These are phyloP conservation scores for Ormyrus labotus DNA, from an alignment of 2,888 invertebrate species.

Conservation along the genomic window DNA sequence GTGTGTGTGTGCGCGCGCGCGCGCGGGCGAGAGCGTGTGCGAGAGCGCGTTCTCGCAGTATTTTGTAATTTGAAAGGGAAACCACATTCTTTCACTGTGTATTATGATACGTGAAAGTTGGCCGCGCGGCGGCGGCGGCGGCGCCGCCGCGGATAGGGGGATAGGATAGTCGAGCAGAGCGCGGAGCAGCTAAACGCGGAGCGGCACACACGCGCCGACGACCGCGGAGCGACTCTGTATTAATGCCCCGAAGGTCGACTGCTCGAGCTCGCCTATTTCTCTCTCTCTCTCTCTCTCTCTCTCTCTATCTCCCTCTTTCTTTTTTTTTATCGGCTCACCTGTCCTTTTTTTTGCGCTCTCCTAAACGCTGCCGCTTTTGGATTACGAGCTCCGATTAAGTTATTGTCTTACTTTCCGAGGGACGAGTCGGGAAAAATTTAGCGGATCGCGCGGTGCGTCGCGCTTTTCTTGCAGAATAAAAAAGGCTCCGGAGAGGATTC, in stretches of 20 bases:
- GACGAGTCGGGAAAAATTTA: too few species aligned
- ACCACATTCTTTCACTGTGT: slow-evolving; percentile 74
- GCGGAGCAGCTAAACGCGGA: background rate
- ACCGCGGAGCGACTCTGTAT: slow-evolving; percentile 26
- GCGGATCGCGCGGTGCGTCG: too few species aligned
- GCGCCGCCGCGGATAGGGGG: slow-evolving; percentile 58
- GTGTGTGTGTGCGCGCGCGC: background rate
- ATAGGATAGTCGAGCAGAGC: slow-evolving; percentile 52
- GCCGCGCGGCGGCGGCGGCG: slow-evolving; percentile 62
- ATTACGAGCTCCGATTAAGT: too few species aligned
- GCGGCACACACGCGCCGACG: background rate
- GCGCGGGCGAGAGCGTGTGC: background rate
- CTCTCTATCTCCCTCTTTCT: background rate
- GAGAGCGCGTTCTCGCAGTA: slow-evolving; percentile 61
- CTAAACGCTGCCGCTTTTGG: background rate
- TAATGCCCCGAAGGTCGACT: slow-evolving; percentile 55
- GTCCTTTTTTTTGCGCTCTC: slow-evolving; percentile 5
- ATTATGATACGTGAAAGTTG: slow-evolving; percentile 75
- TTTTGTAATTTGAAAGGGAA: slow-evolving; percentile 75
- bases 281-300: background rate
- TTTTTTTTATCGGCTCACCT: slow-evolving; percentile 33
- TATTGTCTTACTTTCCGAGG: too few species aligned
- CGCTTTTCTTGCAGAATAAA: too few species aligned
- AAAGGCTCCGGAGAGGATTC: too few species aligned
- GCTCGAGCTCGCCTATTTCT: slow-evolving; percentile 10